phyloP scores from a whole-genome alignment of 2,113 vertebrate genomes.

The Myodes glareolus region DNA sequence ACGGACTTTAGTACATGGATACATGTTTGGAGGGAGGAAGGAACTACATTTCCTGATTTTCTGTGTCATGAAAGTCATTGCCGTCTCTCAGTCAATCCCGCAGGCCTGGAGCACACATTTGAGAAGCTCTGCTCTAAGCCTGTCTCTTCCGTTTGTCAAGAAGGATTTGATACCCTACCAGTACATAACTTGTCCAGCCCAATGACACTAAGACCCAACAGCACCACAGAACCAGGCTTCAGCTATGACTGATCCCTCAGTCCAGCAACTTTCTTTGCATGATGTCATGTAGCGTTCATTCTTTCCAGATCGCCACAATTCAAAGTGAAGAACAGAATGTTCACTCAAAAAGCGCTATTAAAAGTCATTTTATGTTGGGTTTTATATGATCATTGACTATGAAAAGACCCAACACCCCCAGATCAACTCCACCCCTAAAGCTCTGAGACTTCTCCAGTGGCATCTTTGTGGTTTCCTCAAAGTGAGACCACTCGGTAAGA shows the following conservation, averaged over 20 bases:
- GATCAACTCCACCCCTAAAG: conserved; percentile 62
- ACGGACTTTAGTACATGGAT: background rate
- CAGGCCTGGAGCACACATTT: conserved; percentile 25
- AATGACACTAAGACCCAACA: background rate
- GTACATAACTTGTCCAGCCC: background rate
- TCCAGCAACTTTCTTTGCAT: conserved; percentile 1
- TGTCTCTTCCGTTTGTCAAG: conserved; percentile 22
- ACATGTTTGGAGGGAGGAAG: background rate
- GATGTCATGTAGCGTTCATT: conserved; percentile 12
- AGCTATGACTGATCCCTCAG: conserved; percentile 26
- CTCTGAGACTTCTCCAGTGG: conserved; percentile 66
- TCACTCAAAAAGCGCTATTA: background rate
- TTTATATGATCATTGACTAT: conserved; percentile 16
- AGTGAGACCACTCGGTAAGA: conserved; percentile 77
- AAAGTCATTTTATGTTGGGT: background rate
- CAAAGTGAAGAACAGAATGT: conserved; percentile 4
- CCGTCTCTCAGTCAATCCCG: conserved; percentile 34
- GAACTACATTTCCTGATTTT: background rate
- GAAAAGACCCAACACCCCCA: conserved; percentile 21
- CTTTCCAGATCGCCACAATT: conserved; percentile 61
- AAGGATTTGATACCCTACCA: background rate
- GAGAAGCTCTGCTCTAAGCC: background rate
- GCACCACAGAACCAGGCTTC: background rate
- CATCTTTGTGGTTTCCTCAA: conserved; percentile 78
- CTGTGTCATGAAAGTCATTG: conserved; percentile 15